phyloP scores from a whole-genome alignment of 2,888 invertebrate genomes.

The Lapara coniferarum region DNA sequence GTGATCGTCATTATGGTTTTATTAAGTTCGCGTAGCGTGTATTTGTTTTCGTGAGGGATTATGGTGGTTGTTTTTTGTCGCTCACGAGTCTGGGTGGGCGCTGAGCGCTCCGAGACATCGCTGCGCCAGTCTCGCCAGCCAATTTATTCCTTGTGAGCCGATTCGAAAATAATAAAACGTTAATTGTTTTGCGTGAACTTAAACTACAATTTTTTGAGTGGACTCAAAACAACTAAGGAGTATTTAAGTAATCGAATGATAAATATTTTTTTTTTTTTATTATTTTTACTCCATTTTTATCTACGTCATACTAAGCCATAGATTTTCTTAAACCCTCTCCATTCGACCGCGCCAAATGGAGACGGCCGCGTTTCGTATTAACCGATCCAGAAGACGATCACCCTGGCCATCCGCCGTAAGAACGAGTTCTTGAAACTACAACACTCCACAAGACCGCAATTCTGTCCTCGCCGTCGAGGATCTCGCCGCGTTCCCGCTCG shows the following conservation, averaged over 20 bases:
- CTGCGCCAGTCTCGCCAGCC: slow-evolving; percentile 66
- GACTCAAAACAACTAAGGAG: not conserved
- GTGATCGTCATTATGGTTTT: slow-evolving; percentile 78
- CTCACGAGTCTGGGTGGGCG: slow-evolving; percentile 77
- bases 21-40: slow-evolving; percentile 77
- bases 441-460: too few species aligned
- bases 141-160: slow-evolving; percentile 24
- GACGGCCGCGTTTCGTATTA: too few species aligned
- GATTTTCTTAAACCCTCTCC: too few species aligned
- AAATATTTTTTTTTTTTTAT: too few species aligned
- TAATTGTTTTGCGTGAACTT: slow-evolving; percentile 25
- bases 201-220: slow-evolving; percentile 1
- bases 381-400: too few species aligned
- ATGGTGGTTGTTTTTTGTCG: slow-evolving; percentile 70
- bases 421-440: too few species aligned
- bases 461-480: too few species aligned
- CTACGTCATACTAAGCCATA: too few species aligned
- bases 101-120: slow-evolving; percentile 66
- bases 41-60: slow-evolving; percentile 79
- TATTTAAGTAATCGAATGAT: not conserved
- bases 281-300: too few species aligned
- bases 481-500: too few species aligned
- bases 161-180: slow-evolving; percentile 26
- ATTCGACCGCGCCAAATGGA: too few species aligned
- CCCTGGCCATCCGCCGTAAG: too few species aligned